Conservation (phyloP, 1,140 invertebrate species). For the Amyelois transitella region DNA sequence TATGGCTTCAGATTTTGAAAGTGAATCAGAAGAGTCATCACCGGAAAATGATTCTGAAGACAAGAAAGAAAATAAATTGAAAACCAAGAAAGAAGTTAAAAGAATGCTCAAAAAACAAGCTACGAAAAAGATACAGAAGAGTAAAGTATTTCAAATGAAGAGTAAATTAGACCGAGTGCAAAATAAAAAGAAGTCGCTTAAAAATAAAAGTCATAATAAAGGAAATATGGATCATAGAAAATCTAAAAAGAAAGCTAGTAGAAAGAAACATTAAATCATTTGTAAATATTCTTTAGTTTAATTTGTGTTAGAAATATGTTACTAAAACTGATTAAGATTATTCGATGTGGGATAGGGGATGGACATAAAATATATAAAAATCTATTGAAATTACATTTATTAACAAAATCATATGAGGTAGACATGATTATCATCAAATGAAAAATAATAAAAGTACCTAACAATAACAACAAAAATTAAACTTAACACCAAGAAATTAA, state of each 20-base stretch:
- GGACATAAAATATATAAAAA: background rate
- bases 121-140: constrained; percentile 80
- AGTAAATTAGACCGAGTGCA: constrained; percentile 78
- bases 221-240: constrained; percentile 57
- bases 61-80: constrained; percentile 58
- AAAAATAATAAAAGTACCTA: background rate
- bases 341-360: too few species aligned
- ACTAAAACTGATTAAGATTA: too few species aligned
- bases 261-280: constrained; percentile 42
- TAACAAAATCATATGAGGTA: background rate
- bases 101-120: constrained; percentile 79
- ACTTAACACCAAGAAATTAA: too few species aligned
- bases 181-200: constrained; percentile 76
- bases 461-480: background rate
- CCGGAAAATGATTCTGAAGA: constrained; percentile 53
- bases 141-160: constrained; percentile 83
- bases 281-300: background rate
- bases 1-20: constrained; percentile 63
- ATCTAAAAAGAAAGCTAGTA: constrained; percentile 54
- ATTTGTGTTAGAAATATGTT: too few species aligned
- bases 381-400: background rate
- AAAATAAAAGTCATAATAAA: constrained; percentile 53
- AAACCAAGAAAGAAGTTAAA: constrained; percentile 79
- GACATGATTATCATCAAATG: background rate
- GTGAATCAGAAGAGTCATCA: constrained; percentile 58